Conservation (phyloP, 2,888 invertebrate species). For the Keiferia lycopersicella region DNA sequence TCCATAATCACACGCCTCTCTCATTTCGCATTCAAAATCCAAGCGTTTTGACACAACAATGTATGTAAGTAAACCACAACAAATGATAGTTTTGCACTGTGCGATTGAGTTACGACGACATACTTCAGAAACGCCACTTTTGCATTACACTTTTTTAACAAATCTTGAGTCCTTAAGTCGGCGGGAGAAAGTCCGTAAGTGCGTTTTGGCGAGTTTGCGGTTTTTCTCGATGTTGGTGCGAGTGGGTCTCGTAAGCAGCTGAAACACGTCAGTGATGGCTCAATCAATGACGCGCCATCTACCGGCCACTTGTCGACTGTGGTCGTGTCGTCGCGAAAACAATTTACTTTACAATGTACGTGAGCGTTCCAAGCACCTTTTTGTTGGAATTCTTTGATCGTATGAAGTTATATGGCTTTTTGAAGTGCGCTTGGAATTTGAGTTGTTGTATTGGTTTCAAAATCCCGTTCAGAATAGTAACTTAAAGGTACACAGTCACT, state of each 20-base stretch:
- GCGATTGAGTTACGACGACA: constrained; percentile 71
- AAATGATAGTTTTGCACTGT: constrained; percentile 75
- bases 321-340: constrained; percentile 70
- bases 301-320: constrained; percentile 55
- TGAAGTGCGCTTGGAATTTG: background rate
- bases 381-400: constrained; percentile 12
- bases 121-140: constrained; percentile 50
- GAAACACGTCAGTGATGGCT: constrained; percentile 57
- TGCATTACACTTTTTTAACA: background rate
- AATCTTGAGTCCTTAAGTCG: background rate
- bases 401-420: constrained; percentile 3
- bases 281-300: constrained; percentile 61
- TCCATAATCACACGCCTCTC: constrained; percentile 36
- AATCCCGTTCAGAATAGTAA: background rate
- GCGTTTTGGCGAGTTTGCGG: constrained; percentile 2
- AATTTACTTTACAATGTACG: constrained; percentile 73
- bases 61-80: constrained; percentile 69
- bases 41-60: constrained; percentile 65
- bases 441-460: background rate
- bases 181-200: constrained; percentile 11
- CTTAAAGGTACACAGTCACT: background rate
- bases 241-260: constrained; percentile 11
- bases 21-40: constrained; percentile 61
- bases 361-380: constrained; percentile 34
- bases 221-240: background rate